A percentile compares a stretch with the other conserved stretches of the same genome.
phyloP scores from a whole-genome alignment of 2,888 invertebrate genomes.

The Eutolmus rufibarbis region DNA sequence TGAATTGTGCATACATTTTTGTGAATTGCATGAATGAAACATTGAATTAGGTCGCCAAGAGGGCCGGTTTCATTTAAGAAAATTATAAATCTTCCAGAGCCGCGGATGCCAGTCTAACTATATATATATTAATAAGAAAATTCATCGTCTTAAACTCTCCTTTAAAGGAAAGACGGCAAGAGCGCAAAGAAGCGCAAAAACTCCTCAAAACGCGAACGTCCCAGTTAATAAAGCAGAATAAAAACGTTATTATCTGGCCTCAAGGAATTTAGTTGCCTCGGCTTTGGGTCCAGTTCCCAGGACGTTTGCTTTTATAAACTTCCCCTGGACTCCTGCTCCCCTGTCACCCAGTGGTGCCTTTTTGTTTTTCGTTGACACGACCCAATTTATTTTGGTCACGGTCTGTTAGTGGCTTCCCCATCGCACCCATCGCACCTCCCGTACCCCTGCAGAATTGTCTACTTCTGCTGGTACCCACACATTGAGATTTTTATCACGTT shows the following conservation, averaged over 20 bases:
- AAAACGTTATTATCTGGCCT: constrained; percentile 26
- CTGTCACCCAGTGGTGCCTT: neutral
- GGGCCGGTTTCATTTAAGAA: neutral
- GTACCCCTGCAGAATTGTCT: neutral
- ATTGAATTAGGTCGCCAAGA: neutral
- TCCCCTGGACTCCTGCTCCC: neutral
- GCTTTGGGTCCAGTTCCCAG: neutral
- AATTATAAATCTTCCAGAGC: neutral
- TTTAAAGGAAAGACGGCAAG: neutral
- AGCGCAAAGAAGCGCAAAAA: neutral
- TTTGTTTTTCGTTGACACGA: constrained; percentile 20
- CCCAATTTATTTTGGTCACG: constrained; percentile 30
- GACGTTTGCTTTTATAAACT: neutral
- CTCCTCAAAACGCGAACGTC: neutral
- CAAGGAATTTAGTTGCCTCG: constrained; percentile 5
- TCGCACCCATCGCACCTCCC: neutral
- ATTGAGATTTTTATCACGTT: constrained; percentile 17
- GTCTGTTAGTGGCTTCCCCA: constrained; percentile 11
- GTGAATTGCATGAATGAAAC: neutral
- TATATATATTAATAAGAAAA: neutral
- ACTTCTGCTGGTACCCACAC: neutral
- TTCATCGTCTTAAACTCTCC: neutral
- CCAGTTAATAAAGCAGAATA: constrained; percentile 26
- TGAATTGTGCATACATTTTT: neutral
- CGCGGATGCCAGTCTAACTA: neutral